Evolutionary conservation across 2,113 vertebrate species (phyloP).

Genomic region (Ammodytes dubius): DNA sequence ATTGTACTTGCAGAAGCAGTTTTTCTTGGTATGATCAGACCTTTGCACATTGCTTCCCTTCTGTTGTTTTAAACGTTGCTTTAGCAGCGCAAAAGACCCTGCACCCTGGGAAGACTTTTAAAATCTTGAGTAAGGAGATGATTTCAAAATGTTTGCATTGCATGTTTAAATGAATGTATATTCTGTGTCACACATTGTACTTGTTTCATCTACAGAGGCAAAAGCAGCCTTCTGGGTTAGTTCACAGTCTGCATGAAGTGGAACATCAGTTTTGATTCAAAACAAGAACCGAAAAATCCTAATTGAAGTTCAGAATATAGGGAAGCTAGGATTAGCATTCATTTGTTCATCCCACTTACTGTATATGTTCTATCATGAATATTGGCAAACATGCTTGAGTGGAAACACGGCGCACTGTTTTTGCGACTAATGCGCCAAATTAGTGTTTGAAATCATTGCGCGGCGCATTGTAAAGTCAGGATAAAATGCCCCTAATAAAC

Average conservation of each 20-base stretch:
- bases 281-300: background rate
- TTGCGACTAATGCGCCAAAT: conserved; percentile 28
- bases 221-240: background rate
- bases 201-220: background rate
- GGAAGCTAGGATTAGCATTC: conserved; percentile 22
- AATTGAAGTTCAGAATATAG: conserved; percentile 11
- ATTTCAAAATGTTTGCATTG: no score
- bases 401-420: conserved; percentile 22
- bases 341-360: conserved; percentile 33
- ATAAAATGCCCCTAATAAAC: conserved; percentile 43
- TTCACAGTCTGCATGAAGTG: background rate
- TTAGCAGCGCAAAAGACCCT: background rate
- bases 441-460: conserved; percentile 16
- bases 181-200: background rate
- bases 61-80: background rate
- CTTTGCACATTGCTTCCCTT: background rate
- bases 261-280: conserved; percentile 12
- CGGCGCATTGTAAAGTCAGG: conserved; percentile 34
- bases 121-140: background rate
- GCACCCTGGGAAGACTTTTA: background rate
- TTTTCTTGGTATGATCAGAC: background rate
- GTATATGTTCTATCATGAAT: conserved; percentile 29
- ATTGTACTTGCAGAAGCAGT: background rate
- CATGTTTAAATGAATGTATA: background rate
- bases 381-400: conserved; percentile 3